phyloP scores from a whole-genome alignment of 64 coral and sea anemone species.

The Dendronephthya gigantea region DNA sequence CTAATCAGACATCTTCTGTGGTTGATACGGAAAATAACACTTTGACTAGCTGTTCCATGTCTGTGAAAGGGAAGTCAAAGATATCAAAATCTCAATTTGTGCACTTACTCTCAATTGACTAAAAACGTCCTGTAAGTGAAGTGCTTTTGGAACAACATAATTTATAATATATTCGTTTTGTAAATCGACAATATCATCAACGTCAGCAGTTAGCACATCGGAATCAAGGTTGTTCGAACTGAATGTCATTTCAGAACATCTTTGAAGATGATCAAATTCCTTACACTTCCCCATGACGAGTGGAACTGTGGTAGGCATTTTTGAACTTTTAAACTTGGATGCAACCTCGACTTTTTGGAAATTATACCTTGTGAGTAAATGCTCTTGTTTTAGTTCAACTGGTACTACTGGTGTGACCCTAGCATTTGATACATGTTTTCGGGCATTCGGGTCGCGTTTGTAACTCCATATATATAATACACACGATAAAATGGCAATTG shows the following conservation, averaged over 20 bases:
- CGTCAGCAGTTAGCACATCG: no score
- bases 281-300: background rate
- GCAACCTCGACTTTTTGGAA: background rate
- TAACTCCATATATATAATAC: slow-evolving; percentile 36
- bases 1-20: background rate
- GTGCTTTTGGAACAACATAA: background rate
- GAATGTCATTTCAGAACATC: background rate
- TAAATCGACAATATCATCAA: background rate
- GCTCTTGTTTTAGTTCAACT: background rate
- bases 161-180: background rate
- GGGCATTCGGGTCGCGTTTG: background rate
- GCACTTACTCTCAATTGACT: background rate
- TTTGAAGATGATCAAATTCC: background rate
- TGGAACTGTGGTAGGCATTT: background rate
- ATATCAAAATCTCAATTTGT: slow-evolving; percentile 15
- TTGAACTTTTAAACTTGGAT: background rate
- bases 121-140: background rate
- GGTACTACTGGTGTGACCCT: background rate
- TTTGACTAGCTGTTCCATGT: background rate
- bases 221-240: background rate
- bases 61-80: background rate
- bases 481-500: slow-evolving; percentile 28
- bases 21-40: background rate
- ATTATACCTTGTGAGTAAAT: background rate
- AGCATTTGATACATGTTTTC: slow-evolving; percentile 3